Evolutionary conservation across 2,113 vertebrate species (phyloP), one percentile per base, ranked within the genome.

Genomic region (Holacanthus passer): DNA sequence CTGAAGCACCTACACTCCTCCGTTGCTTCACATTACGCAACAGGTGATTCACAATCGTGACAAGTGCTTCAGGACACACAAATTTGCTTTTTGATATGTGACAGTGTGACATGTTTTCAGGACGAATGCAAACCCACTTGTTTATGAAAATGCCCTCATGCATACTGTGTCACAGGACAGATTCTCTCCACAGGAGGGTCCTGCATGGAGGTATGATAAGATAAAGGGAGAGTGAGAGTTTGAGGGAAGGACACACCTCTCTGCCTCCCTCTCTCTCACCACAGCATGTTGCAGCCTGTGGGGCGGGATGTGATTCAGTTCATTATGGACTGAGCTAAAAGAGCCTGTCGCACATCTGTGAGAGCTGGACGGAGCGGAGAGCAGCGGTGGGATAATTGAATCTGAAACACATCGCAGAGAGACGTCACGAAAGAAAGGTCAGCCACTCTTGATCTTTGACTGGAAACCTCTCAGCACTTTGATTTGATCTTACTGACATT

Each of bases 231-330:
- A 55, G 29, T 1, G 6, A 35, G 16, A 45, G 48, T 37, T 43
- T 24, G 7, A 20, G 16, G n/a, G 41, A 67, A 45, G 65, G 77
- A 85, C 85, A 91, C 81, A 58, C 79, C 73, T 84, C 86, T 81
- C 37, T 5, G 27, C 64, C 55, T 73, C 60, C 41, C 55, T 66
- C 43, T 29, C 31, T 81, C 17, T 27, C n/a, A 39, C 17, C 12
- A 43, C 48, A 78, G 60, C 91, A 56, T 81, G 93, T 89, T 77
- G 5, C 22, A 89, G 82, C 91, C 69, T 94, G 93, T 69, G 67
- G 59, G 35, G 14, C 69, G 80, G 79, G 69, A 87, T 56, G 16
- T 35, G 13, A 73, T 81, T 73, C 74, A 59, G 27, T 82, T 79
- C 70, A 83, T 81, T 39, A 66, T 78, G 47, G 20, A 55, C 55